phyloP scores from a whole-genome alignment of 2,888 invertebrate species.

The Drosophila anomelani region DNA sequence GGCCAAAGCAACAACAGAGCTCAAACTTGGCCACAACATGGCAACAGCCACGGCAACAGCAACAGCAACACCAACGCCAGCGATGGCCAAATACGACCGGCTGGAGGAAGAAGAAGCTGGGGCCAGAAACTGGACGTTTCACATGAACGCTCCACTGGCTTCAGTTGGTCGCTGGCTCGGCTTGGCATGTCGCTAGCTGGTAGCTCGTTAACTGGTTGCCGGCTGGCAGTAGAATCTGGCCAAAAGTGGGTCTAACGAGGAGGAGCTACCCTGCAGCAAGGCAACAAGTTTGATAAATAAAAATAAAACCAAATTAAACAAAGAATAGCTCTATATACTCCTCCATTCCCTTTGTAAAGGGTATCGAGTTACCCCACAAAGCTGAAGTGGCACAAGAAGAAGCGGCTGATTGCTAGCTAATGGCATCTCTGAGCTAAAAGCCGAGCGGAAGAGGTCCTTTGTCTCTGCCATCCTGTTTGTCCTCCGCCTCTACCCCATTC shows the following conservation, averaged over 20 bases:
- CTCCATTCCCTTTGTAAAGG: not conserved
- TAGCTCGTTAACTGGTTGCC: constrained; percentile 22
- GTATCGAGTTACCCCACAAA: constrained; percentile 10
- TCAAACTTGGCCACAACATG: constrained; percentile 38
- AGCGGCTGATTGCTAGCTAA: constrained; percentile 25
- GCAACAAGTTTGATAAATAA: no score
- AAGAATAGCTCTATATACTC: not conserved
- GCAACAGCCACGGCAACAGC: constrained; percentile 25
- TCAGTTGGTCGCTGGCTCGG: constrained; percentile 46
- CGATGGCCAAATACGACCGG: constrained; percentile 24
- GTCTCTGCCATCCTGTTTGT: constrained; percentile 15
- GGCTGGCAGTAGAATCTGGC: not conserved
- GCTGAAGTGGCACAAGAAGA: constrained; percentile 10
- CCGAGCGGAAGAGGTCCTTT: constrained; percentile 23
- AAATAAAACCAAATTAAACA: no score
- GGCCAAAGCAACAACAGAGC: constrained; percentile 26
- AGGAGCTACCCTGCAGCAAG: not conserved
- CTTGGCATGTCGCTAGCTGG: constrained; percentile 23
- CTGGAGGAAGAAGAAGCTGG: constrained; percentile 25
- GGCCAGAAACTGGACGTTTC: constrained; percentile 79
- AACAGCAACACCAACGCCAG: constrained; percentile 12
- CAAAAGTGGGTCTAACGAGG: not conserved
- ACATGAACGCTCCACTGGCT: constrained; percentile 82
- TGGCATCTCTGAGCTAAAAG: constrained; percentile 8
- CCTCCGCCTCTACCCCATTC: not conserved